Conservation (phyloP, 2,888 invertebrate species). For the Therioaphis trifolii region DNA sequence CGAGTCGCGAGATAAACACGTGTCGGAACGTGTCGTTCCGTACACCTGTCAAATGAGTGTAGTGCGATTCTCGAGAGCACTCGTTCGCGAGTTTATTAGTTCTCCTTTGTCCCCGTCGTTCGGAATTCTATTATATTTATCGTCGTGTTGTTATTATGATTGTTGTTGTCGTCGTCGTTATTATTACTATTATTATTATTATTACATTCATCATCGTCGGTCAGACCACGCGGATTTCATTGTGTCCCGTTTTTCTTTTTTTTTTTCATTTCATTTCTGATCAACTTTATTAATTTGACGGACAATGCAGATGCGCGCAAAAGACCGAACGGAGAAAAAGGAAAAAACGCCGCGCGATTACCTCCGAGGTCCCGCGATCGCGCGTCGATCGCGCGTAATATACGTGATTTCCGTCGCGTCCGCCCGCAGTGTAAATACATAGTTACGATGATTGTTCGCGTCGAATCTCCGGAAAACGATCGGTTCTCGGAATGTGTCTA, state of each 20-base stretch:
- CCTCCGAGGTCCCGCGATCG: too few relatives aligned
- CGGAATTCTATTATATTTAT: constrained; percentile 38
- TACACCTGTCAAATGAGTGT: constrained; percentile 40
- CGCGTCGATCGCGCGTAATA: too few relatives aligned
- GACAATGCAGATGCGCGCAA: constrained; percentile 6
- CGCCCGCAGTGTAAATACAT: too few relatives aligned
- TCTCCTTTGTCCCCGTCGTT: constrained; percentile 13
- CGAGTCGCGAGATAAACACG: constrained; percentile 50
- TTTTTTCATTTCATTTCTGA: too few relatives aligned
- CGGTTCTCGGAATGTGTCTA: too few relatives aligned
- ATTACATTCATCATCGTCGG: too few relatives aligned
- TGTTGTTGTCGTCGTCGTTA: not conserved
- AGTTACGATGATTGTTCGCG: too few relatives aligned
- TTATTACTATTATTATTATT: too few relatives aligned
- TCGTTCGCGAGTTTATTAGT: constrained; percentile 32
- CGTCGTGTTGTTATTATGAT: not conserved
- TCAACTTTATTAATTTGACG: constrained; percentile 14
- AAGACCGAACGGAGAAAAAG: too few relatives aligned
- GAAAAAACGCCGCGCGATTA: too few relatives aligned
- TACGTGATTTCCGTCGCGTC: too few relatives aligned
- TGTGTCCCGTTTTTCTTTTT: not conserved
- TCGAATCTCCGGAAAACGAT: too few relatives aligned
- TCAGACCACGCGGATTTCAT: not conserved
- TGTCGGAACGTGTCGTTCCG: constrained; percentile 54
- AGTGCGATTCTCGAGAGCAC: not conserved